Evolutionary conservation across 2,797 vertebrate species (phyloP), one percentile per base, ranked within the genome.

Genomic region (Sebastes trivittatus): DNA sequence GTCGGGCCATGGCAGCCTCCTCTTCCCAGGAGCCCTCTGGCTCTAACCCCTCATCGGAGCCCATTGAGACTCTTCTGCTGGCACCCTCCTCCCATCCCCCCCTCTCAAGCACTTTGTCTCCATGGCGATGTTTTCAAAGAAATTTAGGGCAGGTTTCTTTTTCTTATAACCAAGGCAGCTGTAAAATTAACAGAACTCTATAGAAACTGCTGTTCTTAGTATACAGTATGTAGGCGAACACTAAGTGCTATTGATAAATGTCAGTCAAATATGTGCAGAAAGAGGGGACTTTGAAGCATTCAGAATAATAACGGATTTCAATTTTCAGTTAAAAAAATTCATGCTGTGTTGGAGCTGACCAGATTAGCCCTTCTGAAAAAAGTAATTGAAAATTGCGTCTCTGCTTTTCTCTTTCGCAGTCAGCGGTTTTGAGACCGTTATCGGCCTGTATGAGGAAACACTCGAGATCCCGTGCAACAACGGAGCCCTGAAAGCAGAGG

Each of bases 381-480:
- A 65, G 36, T 78, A 75, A 83, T 62, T 88, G 30, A 85, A 77
- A 80, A 81, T 25, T 70, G 60, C 63, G 18, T 18, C 42, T 66
- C 4, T 81, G 52, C 25, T 88, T 84, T 70, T 88, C 62, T 89
- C 36, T 85, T 70, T 80, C 23, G 18, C 89, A 95, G 95, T 84
- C 74, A 85, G 85, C 42, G 72, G 81, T 82, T 25, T 87, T 71
- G 56, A 79, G 23, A 88, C 82, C 0, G 63, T 95, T 18, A 71
- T 34, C 25, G 94, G 95, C 61, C 59, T 78, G 68, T 95, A 95
- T 69, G 95, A 93, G 9, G 86, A 94, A 59, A 94, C 90, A 1
- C 71, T 96, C 1, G 89, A 91, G 84, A 91, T 96, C 77, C 96
- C 95, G 4, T 96, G 96, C 91, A 89, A 91, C 77, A 84, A 58